Percentiles rank a stretch among this genome's conserved stretches.
Evolutionary conservation across 2,888 invertebrate genomes (phyloP).

Genomic region (Parochlus steinenii): DNA sequence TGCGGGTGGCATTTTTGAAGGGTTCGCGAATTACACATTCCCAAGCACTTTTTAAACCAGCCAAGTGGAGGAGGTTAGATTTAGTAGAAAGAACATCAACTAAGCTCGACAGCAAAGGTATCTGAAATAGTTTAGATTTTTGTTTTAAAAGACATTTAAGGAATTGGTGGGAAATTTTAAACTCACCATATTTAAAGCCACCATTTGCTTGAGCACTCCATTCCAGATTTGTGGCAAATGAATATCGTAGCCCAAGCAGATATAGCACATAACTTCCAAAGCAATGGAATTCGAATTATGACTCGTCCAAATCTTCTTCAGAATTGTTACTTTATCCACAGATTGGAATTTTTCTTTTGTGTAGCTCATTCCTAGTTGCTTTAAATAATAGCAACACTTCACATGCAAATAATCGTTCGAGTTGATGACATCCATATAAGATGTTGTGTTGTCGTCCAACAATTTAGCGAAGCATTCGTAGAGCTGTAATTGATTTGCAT

Average conservation of each 20-base stretch:
- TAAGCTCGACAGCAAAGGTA: constrained; percentile 14
- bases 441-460: constrained; percentile 22
- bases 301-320: constrained; percentile 28
- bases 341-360: constrained; percentile 26
- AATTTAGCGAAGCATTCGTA: constrained; percentile 29
- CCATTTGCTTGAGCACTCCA: constrained; percentile 29
- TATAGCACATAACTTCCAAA: constrained; percentile 25
- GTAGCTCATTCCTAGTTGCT: constrained; percentile 26
- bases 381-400: constrained; percentile 28
- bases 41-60: constrained; percentile 26
- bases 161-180: not conserved
- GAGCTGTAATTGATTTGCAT: constrained; percentile 27
- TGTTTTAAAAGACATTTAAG: not conserved
- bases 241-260: constrained; percentile 28
- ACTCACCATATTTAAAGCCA: constrained; percentile 25
- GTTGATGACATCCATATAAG: constrained; percentile 22
- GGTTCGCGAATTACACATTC: constrained; percentile 25
- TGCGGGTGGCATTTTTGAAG: constrained; percentile 24
- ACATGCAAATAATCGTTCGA: constrained; percentile 26
- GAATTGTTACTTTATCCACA: constrained; percentile 27
- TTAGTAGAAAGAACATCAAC: constrained; percentile 26
- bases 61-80: constrained; percentile 21
- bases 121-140: not conserved
- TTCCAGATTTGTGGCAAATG: constrained; percentile 28
- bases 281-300: constrained; percentile 24